Conservation (phyloP, 1,140 invertebrate species). For the Anoplophora glabripennis region DNA sequence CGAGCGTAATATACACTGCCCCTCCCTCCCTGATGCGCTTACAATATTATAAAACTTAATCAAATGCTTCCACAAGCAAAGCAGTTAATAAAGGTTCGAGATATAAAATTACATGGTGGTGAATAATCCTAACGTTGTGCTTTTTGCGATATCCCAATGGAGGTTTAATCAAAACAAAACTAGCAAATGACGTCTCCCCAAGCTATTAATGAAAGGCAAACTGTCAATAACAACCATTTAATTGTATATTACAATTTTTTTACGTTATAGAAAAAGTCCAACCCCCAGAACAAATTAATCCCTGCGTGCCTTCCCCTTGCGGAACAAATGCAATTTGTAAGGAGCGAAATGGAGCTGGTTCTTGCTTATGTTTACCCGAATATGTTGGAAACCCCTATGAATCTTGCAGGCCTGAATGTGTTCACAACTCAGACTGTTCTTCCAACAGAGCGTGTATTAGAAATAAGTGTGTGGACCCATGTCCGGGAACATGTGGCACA, state of each 20-base stretch:
- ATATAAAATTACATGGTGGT: conserved; percentile 17
- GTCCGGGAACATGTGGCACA: conserved; percentile 73
- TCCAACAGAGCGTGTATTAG: conserved; percentile 77
- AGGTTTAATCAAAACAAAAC: conserved; percentile 1
- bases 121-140: background rate
- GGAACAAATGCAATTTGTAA: conserved; percentile 77
- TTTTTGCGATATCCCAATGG: background rate
- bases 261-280: conserved; percentile 24
- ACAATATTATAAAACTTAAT: conserved; percentile 10
- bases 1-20: conserved; percentile 14
- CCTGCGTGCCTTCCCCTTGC: conserved; percentile 77
- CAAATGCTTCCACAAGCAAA: conserved; percentile 17
- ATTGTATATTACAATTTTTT: background rate
- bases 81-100: conserved; percentile 13
- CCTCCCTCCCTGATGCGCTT: conserved; percentile 2
- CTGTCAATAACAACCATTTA: background rate
- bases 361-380: conserved; percentile 74
- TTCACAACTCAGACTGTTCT: conserved; percentile 77
- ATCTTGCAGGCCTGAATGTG: conserved; percentile 76
- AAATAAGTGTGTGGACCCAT: conserved; percentile 81
- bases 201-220: too few relatives aligned
- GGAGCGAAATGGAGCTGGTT: conserved; percentile 68
- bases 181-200: too few relatives aligned
- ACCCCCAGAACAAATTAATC: conserved; percentile 56
- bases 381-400: conserved; percentile 74